Conservation (phyloP, 2,797 vertebrate species). For the Cossypha polioptera region DNA sequence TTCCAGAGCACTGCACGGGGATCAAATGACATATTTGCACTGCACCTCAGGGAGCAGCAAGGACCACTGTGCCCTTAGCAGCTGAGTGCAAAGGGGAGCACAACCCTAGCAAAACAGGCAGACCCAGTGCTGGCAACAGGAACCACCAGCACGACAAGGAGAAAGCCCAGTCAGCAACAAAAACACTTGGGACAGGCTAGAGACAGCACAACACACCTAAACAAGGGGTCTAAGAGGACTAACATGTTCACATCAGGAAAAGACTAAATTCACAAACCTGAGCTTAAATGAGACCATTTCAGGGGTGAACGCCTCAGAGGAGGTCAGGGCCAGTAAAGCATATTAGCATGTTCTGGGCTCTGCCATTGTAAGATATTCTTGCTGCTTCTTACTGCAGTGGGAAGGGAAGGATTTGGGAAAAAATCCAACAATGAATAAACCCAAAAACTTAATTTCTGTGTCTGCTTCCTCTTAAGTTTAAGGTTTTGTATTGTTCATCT, state of each 20-base stretch:
- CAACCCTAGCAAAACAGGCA: background rate
- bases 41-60: background rate
- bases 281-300: background rate
- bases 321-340: background rate
- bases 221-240: background rate
- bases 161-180: background rate
- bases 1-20: background rate
- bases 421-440: fast-evolving
- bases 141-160: background rate
- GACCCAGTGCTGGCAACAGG: background rate
- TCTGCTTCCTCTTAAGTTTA: background rate
- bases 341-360: background rate
- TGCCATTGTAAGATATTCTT: background rate
- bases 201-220: fast-evolving
- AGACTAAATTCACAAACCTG: background rate
- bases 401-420: background rate
- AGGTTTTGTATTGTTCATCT: background rate
- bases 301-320: background rate
- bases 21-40: fast-evolving
- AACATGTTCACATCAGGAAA: background rate
- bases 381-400: background rate
- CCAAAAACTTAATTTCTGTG: background rate
- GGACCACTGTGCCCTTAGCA: background rate
- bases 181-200: fast-evolving
- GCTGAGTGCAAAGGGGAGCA: background rate